Evolutionary conservation across 2,797 vertebrate genomes (phyloP), one percentile per base, ranked within the genome.

Genomic region (Sebastes cheni): DNA sequence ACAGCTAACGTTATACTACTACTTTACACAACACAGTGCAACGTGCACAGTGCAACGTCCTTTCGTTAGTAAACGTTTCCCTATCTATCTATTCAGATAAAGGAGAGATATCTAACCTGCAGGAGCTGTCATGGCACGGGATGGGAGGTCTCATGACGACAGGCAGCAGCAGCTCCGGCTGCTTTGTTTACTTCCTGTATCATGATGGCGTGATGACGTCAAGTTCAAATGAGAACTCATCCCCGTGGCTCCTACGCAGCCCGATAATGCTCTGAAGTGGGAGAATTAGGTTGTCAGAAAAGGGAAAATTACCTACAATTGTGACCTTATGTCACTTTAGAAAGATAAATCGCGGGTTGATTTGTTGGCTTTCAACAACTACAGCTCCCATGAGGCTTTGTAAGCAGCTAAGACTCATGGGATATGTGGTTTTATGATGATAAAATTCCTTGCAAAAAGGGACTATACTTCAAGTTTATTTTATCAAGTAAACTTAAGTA

Each of bases 101-200:
- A 39, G 42, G 1, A 65, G 2, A 27, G 8, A 34, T 2, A 32
- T 23, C 0, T 4, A n/a, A 76, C 81, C 82, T 80, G 69, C 54
- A 12, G 1, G 18, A 73, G 65, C 39, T 60, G 50, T 62, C 67
- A 78, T 16, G 56, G 62, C 5, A 16, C 74, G 42, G 36, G 14
- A 2, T 1, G 5, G 25, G 0, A 74, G 25, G 50, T 83, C 80
- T 80, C 66, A 29, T 67, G 79, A 50, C 46, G 42, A 46, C 46
- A n/a, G 16, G 42, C 18, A 20, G 14, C 64, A 8, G 14, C 64
- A 8, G 16, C 50, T 18, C 23, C 4, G 29, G 23, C 42, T 9
- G 66, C 2, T 84, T 79, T 87, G 87, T 93, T 91, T 94, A 91
- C 93, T 95, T 95, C 92, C 94, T 32, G 85, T 76, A 59, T 79